These are phyloP conservation scores for Gerris lacustris DNA, from an alignment of 2,888 invertebrate species.

Conservation along the genomic window DNA sequence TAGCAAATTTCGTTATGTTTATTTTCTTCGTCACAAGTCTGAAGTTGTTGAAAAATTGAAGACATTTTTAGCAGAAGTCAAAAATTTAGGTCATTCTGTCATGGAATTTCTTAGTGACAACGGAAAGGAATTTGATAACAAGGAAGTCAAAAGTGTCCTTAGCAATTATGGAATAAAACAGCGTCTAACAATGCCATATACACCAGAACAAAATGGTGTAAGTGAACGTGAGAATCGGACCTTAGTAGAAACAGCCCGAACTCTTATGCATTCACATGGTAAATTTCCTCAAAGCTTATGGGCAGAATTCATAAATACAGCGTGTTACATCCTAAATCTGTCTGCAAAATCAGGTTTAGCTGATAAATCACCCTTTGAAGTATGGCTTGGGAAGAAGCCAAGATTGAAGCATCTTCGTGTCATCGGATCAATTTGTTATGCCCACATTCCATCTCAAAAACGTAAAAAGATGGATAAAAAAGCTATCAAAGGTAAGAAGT, in stretches of 20 bases:
- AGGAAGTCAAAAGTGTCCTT: constrained; percentile 22
- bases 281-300: constrained; percentile 17
- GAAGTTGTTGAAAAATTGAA: constrained; percentile 8
- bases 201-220: constrained; percentile 25
- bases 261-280: constrained; percentile 20
- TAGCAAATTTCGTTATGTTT: constrained; percentile 28
- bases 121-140: constrained; percentile 32
- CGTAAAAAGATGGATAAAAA: constrained; percentile 32
- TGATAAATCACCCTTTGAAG: constrained; percentile 30
- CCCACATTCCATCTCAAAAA: constrained; percentile 30
- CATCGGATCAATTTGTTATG: constrained; percentile 18
- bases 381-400: constrained; percentile 30
- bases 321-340: constrained; percentile 21
- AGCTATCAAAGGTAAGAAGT: constrained; percentile 26
- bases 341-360: constrained; percentile 25
- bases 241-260: constrained; percentile 25
- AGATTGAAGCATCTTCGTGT: constrained; percentile 14
- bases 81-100: constrained; percentile 29
- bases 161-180: constrained; percentile 18
- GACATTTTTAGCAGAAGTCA: constrained; percentile 26
- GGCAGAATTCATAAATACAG: constrained; percentile 13
- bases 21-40: constrained; percentile 27
- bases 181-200: constrained; percentile 20
- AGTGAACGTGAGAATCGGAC: constrained; percentile 25
- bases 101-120: constrained; percentile 32